A percentile compares a stretch with the other conserved stretches of the same genome.
Conservation (phyloP, 2,113 vertebrate genomes). For the Argyrosomus japonicus region DNA sequence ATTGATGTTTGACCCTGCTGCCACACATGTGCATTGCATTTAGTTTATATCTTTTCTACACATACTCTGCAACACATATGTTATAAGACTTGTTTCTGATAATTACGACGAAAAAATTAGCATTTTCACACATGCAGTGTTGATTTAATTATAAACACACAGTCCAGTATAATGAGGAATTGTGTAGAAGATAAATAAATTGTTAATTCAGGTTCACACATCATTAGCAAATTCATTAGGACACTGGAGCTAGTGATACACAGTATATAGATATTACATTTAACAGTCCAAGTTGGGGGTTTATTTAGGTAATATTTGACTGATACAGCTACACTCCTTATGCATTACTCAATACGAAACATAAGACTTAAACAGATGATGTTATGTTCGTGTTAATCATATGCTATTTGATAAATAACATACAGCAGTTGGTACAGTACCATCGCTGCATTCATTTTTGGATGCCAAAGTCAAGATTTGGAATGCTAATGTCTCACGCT, state of each 20-base stretch:
- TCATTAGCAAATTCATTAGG: constrained; percentile 17
- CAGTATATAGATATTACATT: not conserved
- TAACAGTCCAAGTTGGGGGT: not conserved
- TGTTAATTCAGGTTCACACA: not conserved
- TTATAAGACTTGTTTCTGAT: not conserved
- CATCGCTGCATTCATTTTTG: not conserved
- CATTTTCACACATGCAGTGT: not conserved
- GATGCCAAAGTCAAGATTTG: not conserved
- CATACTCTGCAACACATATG: not conserved
- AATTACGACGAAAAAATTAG: not conserved
- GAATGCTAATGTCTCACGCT: not conserved
- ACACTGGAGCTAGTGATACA: not conserved
- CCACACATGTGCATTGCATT: not conserved
- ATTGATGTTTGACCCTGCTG: not conserved
- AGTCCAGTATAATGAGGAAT: not conserved
- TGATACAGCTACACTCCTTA: not conserved
- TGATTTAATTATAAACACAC: not conserved
- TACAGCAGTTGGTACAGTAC: not conserved
- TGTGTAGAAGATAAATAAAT: not conserved
- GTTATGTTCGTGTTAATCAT: not conserved
- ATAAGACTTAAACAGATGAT: constrained; percentile 7
- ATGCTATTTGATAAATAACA: constrained; percentile 14
- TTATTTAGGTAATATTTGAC: not conserved
- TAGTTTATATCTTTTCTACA: not conserved
- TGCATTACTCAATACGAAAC: not conserved